These are phyloP conservation scores for Noctua janthe DNA, from an alignment of 2,888 invertebrate species.

Conservation along the genomic window DNA sequence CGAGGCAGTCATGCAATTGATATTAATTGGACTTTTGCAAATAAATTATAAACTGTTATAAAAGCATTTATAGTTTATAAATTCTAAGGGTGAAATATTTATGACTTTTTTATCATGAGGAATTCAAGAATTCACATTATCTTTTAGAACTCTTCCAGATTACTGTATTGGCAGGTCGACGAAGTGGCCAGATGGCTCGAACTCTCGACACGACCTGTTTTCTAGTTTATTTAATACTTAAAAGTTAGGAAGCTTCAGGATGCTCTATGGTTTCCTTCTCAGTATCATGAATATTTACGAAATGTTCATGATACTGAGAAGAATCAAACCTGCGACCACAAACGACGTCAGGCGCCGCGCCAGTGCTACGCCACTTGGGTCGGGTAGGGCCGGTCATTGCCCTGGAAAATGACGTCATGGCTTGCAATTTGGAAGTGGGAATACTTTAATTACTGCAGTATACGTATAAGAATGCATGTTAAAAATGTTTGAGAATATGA, in stretches of 20 bases:
- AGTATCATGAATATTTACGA: too few relatives aligned
- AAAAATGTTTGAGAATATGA: neutral
- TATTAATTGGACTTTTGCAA: too few relatives aligned
- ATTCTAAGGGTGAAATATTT: neutral
- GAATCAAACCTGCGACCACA: slow-evolving; percentile 24
- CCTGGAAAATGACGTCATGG: neutral
- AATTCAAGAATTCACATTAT: neutral
- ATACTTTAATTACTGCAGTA: neutral
- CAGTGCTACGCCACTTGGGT: neutral
- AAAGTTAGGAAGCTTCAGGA: neutral
- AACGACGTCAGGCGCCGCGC: neutral
- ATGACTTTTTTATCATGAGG: neutral
- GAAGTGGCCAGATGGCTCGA: neutral
- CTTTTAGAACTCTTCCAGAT: neutral
- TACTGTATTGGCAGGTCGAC: neutral
- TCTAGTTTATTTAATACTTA: neutral
- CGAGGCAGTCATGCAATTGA: neutral
- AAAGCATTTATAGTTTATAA: neutral
- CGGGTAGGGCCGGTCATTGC: neutral
- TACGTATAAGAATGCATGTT: neutral
- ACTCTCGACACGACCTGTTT: neutral
- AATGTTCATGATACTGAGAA: too few relatives aligned
- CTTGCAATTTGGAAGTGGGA: neutral
- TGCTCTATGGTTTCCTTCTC: neutral
- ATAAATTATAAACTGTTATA: neutral